These are phyloP conservation scores for Diplodus puntazzo DNA, from an alignment of 2,797 vertebrate species.

Conservation along the genomic window DNA sequence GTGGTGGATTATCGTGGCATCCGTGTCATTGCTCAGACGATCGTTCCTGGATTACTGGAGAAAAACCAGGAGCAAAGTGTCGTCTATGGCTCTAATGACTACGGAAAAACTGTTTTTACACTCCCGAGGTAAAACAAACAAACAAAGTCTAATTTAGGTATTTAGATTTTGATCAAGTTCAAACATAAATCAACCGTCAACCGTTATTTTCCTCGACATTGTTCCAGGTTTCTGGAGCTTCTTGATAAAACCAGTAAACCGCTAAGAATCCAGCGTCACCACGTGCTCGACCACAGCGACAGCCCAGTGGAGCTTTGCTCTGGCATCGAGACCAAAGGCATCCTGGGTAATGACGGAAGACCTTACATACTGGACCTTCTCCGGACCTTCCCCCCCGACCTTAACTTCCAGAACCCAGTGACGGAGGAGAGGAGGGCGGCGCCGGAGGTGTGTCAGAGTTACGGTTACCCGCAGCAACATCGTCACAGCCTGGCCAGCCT, in stretches of 20 bases:
- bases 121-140: conserved; percentile 61
- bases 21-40: conserved; percentile 93
- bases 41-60: conserved; percentile 95
- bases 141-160: not conserved
- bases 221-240: conserved; percentile 91
- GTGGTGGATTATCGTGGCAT: conserved; percentile 96
- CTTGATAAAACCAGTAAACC: conserved; percentile 92
- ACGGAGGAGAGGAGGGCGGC: conserved; percentile 79
- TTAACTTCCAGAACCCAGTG: conserved; percentile 90
- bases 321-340: conserved; percentile 95
- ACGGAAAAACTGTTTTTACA: conserved; percentile 90
- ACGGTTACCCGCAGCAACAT: conserved; percentile 90
- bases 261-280: conserved; percentile 91
- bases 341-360: conserved; percentile 94
- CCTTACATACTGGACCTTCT: conserved; percentile 94
- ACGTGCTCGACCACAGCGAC: conserved; percentile 90
- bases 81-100: conserved; percentile 95
- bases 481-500: conserved; percentile 92
- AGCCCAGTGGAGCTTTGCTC: conserved; percentile 92
- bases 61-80: conserved; percentile 94
- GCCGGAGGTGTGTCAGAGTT: conserved; percentile 87
- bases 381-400: conserved; percentile 93
- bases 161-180: not conserved
- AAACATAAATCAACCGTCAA: not conserved
- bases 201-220: not conserved